Conservation (phyloP, 1,140 invertebrate species). For the Anthonomus grandis region DNA sequence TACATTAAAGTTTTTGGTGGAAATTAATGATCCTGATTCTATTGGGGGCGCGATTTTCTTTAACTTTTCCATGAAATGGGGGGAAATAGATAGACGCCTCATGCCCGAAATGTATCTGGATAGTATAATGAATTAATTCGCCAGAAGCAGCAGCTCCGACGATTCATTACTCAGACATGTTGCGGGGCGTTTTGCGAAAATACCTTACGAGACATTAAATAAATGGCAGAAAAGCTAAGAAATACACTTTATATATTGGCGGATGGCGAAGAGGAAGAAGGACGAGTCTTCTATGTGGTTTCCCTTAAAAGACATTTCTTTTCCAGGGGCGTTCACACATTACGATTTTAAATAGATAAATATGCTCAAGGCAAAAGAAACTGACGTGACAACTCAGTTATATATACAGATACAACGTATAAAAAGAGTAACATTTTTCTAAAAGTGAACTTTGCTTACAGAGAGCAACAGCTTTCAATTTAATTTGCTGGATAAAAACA, state of each 20-base stretch:
- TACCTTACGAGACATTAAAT: slow-evolving; percentile 28
- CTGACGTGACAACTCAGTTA: no score
- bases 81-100: slow-evolving; percentile 12
- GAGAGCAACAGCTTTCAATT: no score
- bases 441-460: no score
- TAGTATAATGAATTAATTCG: slow-evolving; percentile 27
- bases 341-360: no score
- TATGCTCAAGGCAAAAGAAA: no score
- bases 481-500: no score
- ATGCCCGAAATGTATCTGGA: slow-evolving; percentile 23
- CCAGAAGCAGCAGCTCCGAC: slow-evolving; percentile 11
- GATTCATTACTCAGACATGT: slow-evolving; percentile 23
- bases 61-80: slow-evolving; percentile 12
- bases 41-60: slow-evolving; percentile 11
- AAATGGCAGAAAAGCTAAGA: slow-evolving; percentile 27
- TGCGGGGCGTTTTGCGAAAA: slow-evolving; percentile 21
- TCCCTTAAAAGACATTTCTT: slow-evolving; percentile 23
- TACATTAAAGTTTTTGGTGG: slow-evolving; percentile 15
- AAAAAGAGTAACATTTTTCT: no score
- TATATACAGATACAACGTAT: no score
- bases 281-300: slow-evolving; percentile 19
- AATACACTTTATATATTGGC: slow-evolving; percentile 27
- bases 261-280: no score
- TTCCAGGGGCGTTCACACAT: slow-evolving; percentile 15
- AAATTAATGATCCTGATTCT: slow-evolving; percentile 18